Base-by-base conservation (phyloP, 2,113 vertebrate species). In the Taurulus bubalis region DNA sequence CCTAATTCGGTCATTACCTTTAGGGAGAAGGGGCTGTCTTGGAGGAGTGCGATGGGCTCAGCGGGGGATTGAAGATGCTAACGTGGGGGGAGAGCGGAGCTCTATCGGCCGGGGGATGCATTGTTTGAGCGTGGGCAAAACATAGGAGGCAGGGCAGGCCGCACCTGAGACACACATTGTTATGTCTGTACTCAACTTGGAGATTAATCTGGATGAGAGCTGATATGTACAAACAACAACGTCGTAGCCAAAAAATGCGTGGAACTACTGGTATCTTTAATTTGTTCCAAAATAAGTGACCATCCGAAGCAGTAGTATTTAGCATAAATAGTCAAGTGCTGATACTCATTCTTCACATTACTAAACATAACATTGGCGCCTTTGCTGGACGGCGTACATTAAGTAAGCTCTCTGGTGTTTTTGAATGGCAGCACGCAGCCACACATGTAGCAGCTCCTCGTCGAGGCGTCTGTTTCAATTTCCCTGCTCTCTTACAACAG, bases 1-100 rank as follows among this genome's bases (percentile, higher is more conserved):
- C 92, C 94, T 96, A 96, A 96, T 96, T 96, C 94, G 94, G 94
- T 94, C 92, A 94, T 95, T 95, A 95, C 93, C 95, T 96, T 95
- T 94, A 84, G 93, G 94, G 93, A 94, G 92, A 92, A 90, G 86
- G 92, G 90, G 91, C 88, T 84, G 90, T 93, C 90, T 94, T 94
- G 87, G 90, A 93, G 92, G 92, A 93, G 91, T 90, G 88, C 78
- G 93, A 94, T 94, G 92, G 85, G 89, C 93, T 90, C 93, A 92
- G 93, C 92, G 49, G 95, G 95, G 90, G 91, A 90, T 56, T 83
- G 89, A 89, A 85, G 91, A 94, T 89, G 88, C 85, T 90, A 83
- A 91, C 87, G 71, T 82, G 71, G 83, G 77, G 77, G 79, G 68
- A 55, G 86, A 74, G 80, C 10, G 59, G 78, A 62, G 85, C 78